A percentile compares a stretch with the other conserved stretches of the same genome.
phyloP scores from a whole-genome alignment of 2,113 vertebrate species.

The Muntiacus muntjak region DNA sequence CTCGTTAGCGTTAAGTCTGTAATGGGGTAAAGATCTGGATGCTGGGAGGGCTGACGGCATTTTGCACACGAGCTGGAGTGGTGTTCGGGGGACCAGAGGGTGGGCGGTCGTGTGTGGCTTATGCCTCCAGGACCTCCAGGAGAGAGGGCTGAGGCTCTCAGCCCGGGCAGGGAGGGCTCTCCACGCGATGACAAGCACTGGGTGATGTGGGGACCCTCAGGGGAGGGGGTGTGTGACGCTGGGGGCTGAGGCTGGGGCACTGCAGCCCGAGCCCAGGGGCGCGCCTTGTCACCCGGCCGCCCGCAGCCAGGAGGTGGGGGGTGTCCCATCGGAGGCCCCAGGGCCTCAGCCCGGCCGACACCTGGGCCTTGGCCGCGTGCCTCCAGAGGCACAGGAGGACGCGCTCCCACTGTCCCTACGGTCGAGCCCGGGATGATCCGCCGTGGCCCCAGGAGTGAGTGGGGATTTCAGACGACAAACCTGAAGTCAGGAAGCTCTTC shows the following conservation, averaged over 20 bases:
- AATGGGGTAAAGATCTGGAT: not conserved
- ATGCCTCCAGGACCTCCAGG: not conserved
- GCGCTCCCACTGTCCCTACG: not conserved
- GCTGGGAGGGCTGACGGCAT: not conserved
- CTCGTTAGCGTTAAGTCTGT: not conserved
- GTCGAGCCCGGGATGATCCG: not conserved
- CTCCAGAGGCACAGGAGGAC: too few relatives aligned
- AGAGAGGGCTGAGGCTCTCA: not conserved
- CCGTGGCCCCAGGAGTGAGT: not conserved
- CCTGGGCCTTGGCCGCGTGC: not conserved
- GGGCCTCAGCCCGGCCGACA: not conserved
- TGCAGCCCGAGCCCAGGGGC: not conserved
- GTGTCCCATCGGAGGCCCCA: not conserved
- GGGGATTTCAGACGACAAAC: not conserved
- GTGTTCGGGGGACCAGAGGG: not conserved
- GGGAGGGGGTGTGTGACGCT: not conserved
- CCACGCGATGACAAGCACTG: accelerated
- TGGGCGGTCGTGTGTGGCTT: too few relatives aligned
- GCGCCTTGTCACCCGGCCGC: not conserved
- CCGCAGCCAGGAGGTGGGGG: not conserved
- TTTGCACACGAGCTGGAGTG: not conserved
- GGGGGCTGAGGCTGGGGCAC: not conserved
- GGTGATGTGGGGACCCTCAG: not conserved
- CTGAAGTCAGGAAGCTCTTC: not conserved
- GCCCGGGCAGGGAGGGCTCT: not conserved